Percentiles rank a stretch among this genome's conserved stretches.
These are phyloP conservation scores for Eumeta japonica DNA, from an alignment of 1,140 invertebrate species.

Conservation along the genomic window DNA sequence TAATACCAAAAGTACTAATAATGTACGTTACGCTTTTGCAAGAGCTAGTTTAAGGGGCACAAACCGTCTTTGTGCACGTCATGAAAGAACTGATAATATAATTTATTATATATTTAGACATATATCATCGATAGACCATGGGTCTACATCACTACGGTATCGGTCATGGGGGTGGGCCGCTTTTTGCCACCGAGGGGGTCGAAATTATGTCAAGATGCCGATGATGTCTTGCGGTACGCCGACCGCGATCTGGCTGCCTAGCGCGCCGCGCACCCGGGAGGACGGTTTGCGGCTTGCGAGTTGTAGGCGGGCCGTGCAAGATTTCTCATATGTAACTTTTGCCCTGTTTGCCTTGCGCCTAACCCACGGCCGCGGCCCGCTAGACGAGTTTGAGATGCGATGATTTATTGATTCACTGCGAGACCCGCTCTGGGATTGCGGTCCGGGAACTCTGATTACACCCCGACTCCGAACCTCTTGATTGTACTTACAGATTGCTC, in stretches of 20 bases:
- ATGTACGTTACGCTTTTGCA: too few species aligned
- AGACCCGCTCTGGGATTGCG: slow-evolving; percentile 19
- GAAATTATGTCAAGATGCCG: slow-evolving; percentile 24
- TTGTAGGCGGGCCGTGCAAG: neutral
- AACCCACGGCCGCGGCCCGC: too few species aligned
- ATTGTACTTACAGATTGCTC: too few species aligned
- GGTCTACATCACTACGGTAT: slow-evolving; percentile 9
- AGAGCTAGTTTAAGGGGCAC: too few species aligned
- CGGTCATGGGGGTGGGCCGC: slow-evolving; percentile 10
- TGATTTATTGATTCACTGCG: slow-evolving; percentile 36
- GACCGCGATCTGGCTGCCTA: neutral
- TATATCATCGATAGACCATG: too few species aligned
- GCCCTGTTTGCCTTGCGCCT: neutral
- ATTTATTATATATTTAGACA: too few species aligned
- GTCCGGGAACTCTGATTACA: slow-evolving; percentile 18
- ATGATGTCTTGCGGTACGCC: slow-evolving; percentile 7
- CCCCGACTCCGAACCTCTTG: slow-evolving; percentile 22
- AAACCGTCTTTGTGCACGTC: too few species aligned
- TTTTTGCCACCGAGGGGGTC: slow-evolving; percentile 11
- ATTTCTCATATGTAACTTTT: slow-evolving; percentile 7
- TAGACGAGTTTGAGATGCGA: slow-evolving; percentile 25
- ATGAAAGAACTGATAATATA: too few species aligned
- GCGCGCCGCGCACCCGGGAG: neutral
- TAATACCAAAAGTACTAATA: neutral
- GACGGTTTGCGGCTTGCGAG: slow-evolving; percentile 5